Base-by-base conservation (phyloP, 1,140 invertebrate genomes). In the Halyomorpha halys region DNA sequence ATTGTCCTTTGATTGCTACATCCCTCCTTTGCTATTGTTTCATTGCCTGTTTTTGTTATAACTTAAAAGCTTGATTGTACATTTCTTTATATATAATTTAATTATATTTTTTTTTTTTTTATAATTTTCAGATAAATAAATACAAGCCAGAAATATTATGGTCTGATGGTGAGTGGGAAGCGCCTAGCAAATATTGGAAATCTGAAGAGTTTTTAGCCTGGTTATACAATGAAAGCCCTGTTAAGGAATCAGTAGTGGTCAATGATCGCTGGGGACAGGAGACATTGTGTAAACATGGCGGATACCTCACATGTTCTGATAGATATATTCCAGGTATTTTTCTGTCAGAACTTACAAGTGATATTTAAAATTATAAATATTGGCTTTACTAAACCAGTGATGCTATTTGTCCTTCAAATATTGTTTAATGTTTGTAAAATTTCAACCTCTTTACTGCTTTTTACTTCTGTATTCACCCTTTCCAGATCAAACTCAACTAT, bases 151-250 rank as follows among this genome's bases (percentile, higher is more conserved):
- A 94, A 61, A 76, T 98, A 0, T 74, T 98, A 21, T 98, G 95
- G 95, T 91, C 92, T 0, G 94, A 97, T 75, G 94, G 94, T 0
- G 89, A 92, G 68, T 90, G 89, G 88, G 89, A 91, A 72, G 84
- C 87, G 1, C 70, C 80, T 0, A 84, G 87, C 69, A 77, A 78
- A 0, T 98, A 97, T 71, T 98, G 86, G 86, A 81, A 81, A 44
- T 85, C 88, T 0, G 84, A 81, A 67, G 83, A 87, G 67, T 85
- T 91, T 69, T 76, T 98, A 2, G 86, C 94, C 11, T 98, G 94
- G 92, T 77, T 98, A 0, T 98, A 95, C 70, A 98, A 97, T 74
- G 85, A 94, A 9, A 97, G 92, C 74, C 93, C 94, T 1, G 90
- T 97, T 0, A 87, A 86, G 71, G 84, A 95, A 61, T 87, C 83